Evolutionary conservation across 2,888 invertebrate species (phyloP).

Genomic region (Parnassius orleans): DNA sequence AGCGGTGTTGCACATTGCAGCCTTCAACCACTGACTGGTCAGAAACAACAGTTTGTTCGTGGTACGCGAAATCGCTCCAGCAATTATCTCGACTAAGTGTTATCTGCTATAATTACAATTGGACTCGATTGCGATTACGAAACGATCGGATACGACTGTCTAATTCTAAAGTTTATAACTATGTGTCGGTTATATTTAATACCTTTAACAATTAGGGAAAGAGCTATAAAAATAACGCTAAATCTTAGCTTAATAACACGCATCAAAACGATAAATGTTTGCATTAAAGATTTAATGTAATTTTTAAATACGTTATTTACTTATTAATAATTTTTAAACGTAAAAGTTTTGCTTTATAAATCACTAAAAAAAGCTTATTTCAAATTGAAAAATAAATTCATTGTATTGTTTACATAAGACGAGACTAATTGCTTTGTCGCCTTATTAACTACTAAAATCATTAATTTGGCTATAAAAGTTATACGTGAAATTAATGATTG

Average conservation of each 20-base stretch:
- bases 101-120: slow-evolving; percentile 45
- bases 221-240: background rate
- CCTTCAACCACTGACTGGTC: slow-evolving; percentile 58
- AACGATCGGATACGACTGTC: slow-evolving; percentile 25
- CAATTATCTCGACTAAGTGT: slow-evolving; percentile 41
- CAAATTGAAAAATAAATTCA: too few species aligned
- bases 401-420: too few species aligned
- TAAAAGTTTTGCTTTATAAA: too few species aligned
- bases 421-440: too few species aligned
- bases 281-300: too few species aligned
- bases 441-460: too few species aligned
- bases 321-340: too few species aligned
- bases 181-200: slow-evolving; percentile 17
- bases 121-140: slow-evolving; percentile 31
- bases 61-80: slow-evolving; percentile 54
- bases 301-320: too few species aligned
- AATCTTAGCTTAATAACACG: too few species aligned
- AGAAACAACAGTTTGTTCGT: slow-evolving; percentile 37
- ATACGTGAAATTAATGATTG: background rate
- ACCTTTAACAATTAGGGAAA: slow-evolving; percentile 5
- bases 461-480: too few species aligned
- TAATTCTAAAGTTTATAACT: slow-evolving; percentile 29
- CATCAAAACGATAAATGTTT: too few species aligned
- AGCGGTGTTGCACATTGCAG: slow-evolving; percentile 36
- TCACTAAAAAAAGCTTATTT: too few species aligned